Evolutionary conservation across 2,797 vertebrate genomes (phyloP).

Genomic region (Acrocephalus scirpaceus): DNA sequence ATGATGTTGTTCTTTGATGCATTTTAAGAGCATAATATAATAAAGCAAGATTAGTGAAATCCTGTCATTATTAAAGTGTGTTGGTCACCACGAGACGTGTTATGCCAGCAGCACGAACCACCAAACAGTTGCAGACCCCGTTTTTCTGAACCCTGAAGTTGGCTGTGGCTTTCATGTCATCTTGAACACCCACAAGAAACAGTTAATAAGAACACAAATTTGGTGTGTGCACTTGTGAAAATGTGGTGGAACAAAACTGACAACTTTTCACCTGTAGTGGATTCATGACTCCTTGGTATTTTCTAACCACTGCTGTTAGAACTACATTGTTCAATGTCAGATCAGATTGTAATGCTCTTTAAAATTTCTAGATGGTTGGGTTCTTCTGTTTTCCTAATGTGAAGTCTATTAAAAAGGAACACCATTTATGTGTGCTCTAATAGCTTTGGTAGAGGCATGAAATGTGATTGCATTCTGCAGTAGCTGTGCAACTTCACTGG

Average conservation of each 20-base stretch:
- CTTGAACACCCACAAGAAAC: neutral
- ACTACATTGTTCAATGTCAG: neutral
- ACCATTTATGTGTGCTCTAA: neutral
- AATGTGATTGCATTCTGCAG: neutral
- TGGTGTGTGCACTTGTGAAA: neutral
- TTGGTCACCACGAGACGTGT: neutral
- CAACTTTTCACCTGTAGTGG: neutral
- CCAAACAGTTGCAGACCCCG: neutral
- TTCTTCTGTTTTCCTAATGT: neutral
- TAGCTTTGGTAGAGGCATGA: neutral
- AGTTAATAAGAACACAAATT: neutral
- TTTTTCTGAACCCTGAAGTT: slow-evolving; percentile 9
- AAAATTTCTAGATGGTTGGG: neutral
- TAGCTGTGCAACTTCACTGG: neutral
- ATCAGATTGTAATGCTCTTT: neutral
- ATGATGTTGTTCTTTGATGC: slow-evolving; percentile 59
- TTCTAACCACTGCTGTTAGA: neutral
- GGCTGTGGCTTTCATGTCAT: neutral
- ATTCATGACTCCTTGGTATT: neutral
- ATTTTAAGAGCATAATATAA: slow-evolving; percentile 48
- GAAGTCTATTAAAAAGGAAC: neutral
- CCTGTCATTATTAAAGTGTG: slow-evolving; percentile 35
- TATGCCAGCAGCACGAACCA: neutral
- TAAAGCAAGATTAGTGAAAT: slow-evolving; percentile 54
- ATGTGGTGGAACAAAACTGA: neutral